Conservation (phyloP, 2,888 invertebrate genomes). For the Drosophila testacea region DNA sequence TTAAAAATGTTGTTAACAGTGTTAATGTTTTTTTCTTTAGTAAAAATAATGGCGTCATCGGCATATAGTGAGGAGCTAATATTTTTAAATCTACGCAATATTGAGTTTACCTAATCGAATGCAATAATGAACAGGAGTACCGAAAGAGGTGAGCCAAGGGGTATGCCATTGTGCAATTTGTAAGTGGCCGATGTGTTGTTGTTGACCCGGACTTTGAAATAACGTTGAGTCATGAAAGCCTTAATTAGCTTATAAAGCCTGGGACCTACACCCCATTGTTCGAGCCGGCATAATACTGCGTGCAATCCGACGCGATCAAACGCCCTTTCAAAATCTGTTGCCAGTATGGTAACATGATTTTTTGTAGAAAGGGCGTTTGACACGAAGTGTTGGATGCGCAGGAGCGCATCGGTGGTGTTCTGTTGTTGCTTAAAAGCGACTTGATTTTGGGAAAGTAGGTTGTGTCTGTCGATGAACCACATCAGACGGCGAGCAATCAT, state of each 20-base stretch:
- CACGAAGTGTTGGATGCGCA: neutral
- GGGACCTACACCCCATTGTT: slow-evolving; percentile 1
- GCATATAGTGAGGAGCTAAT: neutral
- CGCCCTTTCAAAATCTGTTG: neutral
- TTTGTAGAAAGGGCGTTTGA: slow-evolving; percentile 1
- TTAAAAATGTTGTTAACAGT: too few relatives aligned
- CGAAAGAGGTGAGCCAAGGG: neutral
- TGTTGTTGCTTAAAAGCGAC: neutral
- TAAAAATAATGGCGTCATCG: too few relatives aligned
- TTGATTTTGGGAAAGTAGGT: neutral
- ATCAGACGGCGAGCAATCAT: neutral
- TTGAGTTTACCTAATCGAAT: neutral
- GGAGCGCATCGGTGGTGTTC: neutral
- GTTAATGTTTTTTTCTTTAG: too few relatives aligned
- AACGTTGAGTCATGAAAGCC: neutral
- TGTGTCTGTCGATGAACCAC: neutral
- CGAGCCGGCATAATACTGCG: neutral
- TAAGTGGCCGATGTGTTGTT: neutral
- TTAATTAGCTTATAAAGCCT: neutral
- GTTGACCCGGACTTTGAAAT: neutral
- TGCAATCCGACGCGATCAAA: neutral
- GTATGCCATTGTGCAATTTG: neutral
- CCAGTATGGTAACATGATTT: slow-evolving; percentile 2
- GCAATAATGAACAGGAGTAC: neutral
- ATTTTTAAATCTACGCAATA: neutral